Percentiles rank a stretch among this genome's conserved stretches.
Evolutionary conservation across 2,797 vertebrate genomes (phyloP).

Genomic region (Falco biarmicus): DNA sequence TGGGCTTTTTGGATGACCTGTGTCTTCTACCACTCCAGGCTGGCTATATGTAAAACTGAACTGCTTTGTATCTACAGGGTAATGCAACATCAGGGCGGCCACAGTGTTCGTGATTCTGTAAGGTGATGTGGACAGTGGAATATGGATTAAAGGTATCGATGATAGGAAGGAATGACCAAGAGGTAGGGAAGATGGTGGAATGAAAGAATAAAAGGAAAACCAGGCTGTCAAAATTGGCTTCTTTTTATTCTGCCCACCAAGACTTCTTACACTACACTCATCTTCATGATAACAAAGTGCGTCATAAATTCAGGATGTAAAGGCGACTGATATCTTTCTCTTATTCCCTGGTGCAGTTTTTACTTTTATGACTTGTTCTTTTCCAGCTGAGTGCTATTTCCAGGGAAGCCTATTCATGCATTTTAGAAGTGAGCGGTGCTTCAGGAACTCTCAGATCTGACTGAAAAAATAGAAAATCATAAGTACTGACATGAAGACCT

Average conservation of each 20-base stretch:
- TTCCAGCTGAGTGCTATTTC: constrained; percentile 23
- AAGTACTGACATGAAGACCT: background rate
- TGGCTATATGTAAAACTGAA: background rate
- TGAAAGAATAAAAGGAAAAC: background rate
- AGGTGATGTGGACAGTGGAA: background rate
- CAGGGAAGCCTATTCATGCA: background rate
- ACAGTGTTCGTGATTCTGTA: background rate
- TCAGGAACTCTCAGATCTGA: background rate
- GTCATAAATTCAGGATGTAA: constrained; percentile 8
- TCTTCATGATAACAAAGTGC: background rate
- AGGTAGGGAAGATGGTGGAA: background rate
- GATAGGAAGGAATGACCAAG: background rate
- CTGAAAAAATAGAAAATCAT: background rate
- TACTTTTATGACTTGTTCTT: constrained; percentile 1
- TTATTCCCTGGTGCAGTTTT: background rate
- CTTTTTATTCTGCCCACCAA: background rate
- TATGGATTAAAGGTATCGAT: background rate
- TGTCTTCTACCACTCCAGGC: background rate
- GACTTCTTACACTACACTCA: background rate
- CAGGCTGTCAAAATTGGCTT: background rate
- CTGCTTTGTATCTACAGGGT: background rate
- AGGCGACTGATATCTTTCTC: background rate
- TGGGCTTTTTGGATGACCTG: background rate
- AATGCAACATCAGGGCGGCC: background rate
- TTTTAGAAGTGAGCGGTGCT: background rate